These are phyloP conservation scores for Eupeodes latifasciatus DNA, from an alignment of 2,888 invertebrate genomes.

Conservation along the genomic window DNA sequence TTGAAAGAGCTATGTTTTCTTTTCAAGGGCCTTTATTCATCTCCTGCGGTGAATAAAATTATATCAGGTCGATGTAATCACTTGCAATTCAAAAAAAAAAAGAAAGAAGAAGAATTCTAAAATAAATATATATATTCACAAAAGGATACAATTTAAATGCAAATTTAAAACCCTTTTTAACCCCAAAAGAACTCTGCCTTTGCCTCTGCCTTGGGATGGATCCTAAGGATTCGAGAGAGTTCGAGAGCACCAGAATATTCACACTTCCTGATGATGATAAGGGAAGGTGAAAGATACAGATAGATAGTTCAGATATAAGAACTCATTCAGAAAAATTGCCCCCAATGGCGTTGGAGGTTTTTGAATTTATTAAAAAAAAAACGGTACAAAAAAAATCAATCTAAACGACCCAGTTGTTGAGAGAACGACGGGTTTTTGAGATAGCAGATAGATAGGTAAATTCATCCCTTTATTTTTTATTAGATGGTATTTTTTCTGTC, in stretches of 20 bases:
- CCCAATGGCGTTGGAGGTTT: constrained; percentile 56
- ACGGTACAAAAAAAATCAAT: constrained; percentile 36
- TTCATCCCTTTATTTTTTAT: neutral
- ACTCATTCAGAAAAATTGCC: constrained; percentile 55
- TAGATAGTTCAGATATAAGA: constrained; percentile 44
- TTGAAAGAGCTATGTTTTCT: constrained; percentile 54
- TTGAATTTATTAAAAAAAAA: constrained; percentile 54
- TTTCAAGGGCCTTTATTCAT: constrained; percentile 26
- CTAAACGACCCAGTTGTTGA: constrained; percentile 19
- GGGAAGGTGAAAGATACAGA: constrained; percentile 46
- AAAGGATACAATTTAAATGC: constrained; percentile 75
- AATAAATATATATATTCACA: constrained; percentile 40
- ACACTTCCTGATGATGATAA: constrained; percentile 59
- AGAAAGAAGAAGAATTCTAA: constrained; percentile 31
- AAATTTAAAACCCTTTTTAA: constrained; percentile 71
- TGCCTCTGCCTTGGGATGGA: constrained; percentile 47
- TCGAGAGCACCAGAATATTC: constrained; percentile 49
- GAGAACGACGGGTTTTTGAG: neutral
- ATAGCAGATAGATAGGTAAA: neutral
- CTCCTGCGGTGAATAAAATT: constrained; percentile 66
- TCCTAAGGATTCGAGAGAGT: constrained; percentile 28
- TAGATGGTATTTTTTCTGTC: too few species aligned
- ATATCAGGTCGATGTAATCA: constrained; percentile 58
- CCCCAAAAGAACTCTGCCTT: constrained; percentile 45
- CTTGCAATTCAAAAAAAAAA: constrained; percentile 47